phyloP scores from a whole-genome alignment of 2,888 invertebrate species.

The Ecliptopera silaceata region DNA sequence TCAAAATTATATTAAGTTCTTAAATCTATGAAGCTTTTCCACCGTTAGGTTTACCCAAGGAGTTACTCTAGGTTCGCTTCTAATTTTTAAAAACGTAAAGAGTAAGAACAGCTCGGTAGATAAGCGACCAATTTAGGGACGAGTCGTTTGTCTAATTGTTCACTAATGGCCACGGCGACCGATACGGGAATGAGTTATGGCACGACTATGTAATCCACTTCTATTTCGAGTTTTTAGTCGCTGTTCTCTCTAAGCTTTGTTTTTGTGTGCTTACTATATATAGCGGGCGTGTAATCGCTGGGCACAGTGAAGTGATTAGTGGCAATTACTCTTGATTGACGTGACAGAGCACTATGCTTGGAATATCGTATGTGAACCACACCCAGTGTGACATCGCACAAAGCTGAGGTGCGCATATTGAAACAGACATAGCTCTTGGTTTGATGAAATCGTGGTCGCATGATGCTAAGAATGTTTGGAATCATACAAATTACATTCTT shows the following conservation, averaged over 20 bases:
- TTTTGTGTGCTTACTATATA: not conserved
- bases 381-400: not conserved
- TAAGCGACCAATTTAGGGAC: conserved; percentile 52
- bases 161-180: conserved; percentile 56
- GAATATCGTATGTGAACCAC: not conserved
- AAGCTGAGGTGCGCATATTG: not conserved
- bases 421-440: not conserved
- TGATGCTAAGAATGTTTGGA: too few relatives aligned
- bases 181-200: conserved; percentile 55
- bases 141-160: conserved; percentile 68
- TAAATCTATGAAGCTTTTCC: not conserved
- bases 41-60: conserved; percentile 12
- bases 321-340: not conserved
- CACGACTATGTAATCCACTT: conserved; percentile 38
- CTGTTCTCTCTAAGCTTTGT: not conserved
- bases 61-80: not conserved
- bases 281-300: not conserved
- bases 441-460: not conserved
- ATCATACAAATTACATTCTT: too few relatives aligned
- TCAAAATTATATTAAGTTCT: too few relatives aligned
- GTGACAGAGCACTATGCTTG: not conserved
- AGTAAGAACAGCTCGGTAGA: conserved; percentile 40
- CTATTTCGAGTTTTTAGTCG: conserved; percentile 16
- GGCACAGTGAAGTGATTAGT: not conserved
- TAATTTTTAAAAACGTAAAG: conserved; percentile 8